Conservation (phyloP, 2,797 vertebrate genomes). For the Pelochelys cantorii region DNA sequence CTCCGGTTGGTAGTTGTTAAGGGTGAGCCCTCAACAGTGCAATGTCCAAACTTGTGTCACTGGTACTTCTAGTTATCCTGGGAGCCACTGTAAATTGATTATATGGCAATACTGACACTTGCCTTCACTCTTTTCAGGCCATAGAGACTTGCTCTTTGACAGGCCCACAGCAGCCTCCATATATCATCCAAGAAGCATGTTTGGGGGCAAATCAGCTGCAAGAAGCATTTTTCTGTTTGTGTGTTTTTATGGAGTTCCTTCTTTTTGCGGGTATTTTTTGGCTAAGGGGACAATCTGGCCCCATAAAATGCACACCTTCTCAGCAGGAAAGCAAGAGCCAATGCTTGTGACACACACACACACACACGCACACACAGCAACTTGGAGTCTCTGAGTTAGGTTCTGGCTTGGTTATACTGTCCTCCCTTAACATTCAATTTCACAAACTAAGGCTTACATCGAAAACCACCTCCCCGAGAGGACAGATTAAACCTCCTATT, state of each 20-base stretch:
- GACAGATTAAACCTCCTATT: conserved; percentile 14
- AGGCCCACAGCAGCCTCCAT: conserved; percentile 49
- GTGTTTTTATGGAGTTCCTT: conserved; percentile 68
- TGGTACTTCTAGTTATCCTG: conserved; percentile 54
- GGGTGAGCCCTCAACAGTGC: conserved; percentile 54
- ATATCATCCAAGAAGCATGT: conserved; percentile 69
- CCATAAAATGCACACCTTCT: conserved; percentile 18
- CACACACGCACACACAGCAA: conserved; percentile 12
- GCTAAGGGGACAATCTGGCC: conserved; percentile 39
- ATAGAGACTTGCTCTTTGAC: conserved; percentile 63
- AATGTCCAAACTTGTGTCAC: conserved; percentile 45
- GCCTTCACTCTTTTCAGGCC: conserved; percentile 42
- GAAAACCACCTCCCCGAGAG: neutral
- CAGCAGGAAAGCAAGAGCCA: conserved; percentile 57
- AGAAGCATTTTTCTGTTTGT: conserved; percentile 69
- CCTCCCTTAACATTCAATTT: conserved; percentile 36
- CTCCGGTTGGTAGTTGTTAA: conserved; percentile 57
- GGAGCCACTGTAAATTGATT: conserved; percentile 67
- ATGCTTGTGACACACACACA: conserved; percentile 13
- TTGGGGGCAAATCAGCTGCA: conserved; percentile 67
- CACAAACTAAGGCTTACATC: conserved; percentile 12
- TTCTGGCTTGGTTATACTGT: conserved; percentile 15
- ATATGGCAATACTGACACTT: conserved; percentile 64
- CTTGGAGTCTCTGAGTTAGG: neutral
- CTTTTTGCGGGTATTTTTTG: conserved; percentile 69